Percentiles rank a stretch among this genome's conserved stretches.
Conservation (phyloP, 64 coral and sea anemone species). For the Montipora cactus region DNA sequence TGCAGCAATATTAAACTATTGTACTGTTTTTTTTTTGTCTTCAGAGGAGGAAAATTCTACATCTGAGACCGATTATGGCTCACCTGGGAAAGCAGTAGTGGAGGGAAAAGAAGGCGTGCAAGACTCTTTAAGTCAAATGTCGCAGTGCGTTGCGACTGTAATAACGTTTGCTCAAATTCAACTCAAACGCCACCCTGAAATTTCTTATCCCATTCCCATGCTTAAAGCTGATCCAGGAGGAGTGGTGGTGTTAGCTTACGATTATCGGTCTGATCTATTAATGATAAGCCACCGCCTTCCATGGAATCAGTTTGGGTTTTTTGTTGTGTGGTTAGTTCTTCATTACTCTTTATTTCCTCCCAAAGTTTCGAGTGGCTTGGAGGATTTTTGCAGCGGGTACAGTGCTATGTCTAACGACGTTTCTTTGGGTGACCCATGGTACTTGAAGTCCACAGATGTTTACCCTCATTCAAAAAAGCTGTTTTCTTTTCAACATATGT, state of each 20-base stretch:
- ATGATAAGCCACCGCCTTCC: slow-evolving; percentile 39
- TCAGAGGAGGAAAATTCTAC: too few species aligned
- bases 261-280: slow-evolving; percentile 39
- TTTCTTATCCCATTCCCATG: slow-evolving; percentile 64
- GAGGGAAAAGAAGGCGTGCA: too few species aligned
- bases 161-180: slow-evolving; percentile 54
- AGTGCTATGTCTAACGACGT: slow-evolving; percentile 18
- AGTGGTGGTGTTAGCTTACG: slow-evolving; percentile 15
- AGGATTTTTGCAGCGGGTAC: slow-evolving; percentile 20
- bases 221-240: slow-evolving; percentile 28
- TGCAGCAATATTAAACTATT: too few species aligned
- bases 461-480: slow-evolving; percentile 19
- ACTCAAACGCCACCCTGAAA: slow-evolving; percentile 11
- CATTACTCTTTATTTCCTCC: slow-evolving; percentile 57
- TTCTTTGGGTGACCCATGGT: neutral
- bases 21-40: too few species aligned
- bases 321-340: slow-evolving; percentile 48
- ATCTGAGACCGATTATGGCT: too few species aligned
- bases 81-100: too few species aligned
- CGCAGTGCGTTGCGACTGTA: slow-evolving; percentile 36
- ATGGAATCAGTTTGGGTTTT: slow-evolving; percentile 37
- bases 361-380: neutral
- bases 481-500: too few species aligned
- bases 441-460: slow-evolving; percentile 55
- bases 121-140: too few species aligned